Evolutionary conservation across 2,113 vertebrate species (phyloP).

Genomic region (Equus przewalskii): DNA sequence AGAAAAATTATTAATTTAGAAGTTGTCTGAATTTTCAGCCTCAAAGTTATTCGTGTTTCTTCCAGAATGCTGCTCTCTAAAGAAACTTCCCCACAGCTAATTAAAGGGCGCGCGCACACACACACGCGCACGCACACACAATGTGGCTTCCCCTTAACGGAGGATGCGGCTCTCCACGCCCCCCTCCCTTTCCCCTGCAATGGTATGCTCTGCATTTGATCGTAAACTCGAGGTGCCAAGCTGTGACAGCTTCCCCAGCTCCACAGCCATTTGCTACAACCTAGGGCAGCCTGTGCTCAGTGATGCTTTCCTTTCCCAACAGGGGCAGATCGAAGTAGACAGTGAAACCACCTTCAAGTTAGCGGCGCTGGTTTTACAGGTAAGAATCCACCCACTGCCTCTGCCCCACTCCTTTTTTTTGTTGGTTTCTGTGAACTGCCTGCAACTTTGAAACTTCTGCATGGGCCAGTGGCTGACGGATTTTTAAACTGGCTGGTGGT

Average conservation of each 20-base stretch:
- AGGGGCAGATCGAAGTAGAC: slow-evolving; percentile 95
- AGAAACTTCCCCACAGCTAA: background rate
- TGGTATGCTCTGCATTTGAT: slow-evolving; percentile 90
- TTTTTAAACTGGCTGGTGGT: background rate
- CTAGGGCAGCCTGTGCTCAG: background rate
- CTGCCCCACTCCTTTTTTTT: background rate
- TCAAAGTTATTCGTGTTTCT: background rate
- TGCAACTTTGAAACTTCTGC: slow-evolving; percentile 29
- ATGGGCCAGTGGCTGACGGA: background rate
- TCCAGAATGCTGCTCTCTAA: slow-evolving; percentile 5
- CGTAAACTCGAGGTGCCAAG: slow-evolving; percentile 87
- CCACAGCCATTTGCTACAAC: slow-evolving; percentile 50
- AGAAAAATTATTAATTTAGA: slow-evolving; percentile 27
- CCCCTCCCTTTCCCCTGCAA: slow-evolving; percentile 44
- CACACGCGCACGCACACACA: background rate
- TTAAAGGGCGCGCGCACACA: background rate
- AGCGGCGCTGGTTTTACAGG: slow-evolving; percentile 96
- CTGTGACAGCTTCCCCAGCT: slow-evolving; percentile 74
- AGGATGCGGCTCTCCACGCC: background rate
- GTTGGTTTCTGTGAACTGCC: background rate
- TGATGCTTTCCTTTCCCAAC: slow-evolving; percentile 77
- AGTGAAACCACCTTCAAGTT: slow-evolving; percentile 96
- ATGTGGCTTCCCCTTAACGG: background rate
- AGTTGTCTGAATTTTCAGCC: background rate
- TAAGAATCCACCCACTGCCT: slow-evolving; percentile 83